These are phyloP conservation scores for Bombus ignitus DNA, from an alignment of 1,140 invertebrate genomes.

Conservation along the genomic window DNA sequence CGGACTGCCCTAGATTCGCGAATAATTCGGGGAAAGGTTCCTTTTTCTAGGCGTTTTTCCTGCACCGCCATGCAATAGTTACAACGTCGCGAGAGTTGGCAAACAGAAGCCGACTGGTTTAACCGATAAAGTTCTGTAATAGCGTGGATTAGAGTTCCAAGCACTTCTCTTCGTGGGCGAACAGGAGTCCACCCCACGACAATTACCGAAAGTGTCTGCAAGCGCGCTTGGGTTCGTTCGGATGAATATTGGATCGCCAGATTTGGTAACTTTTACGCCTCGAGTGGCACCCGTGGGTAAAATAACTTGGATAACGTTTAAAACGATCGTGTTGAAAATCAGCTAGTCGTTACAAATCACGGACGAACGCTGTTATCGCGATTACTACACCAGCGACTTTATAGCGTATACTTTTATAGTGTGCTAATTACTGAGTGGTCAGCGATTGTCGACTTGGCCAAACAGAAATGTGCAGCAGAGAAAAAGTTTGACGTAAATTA, in stretches of 20 bases:
- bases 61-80: not conserved
- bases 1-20: constrained; percentile 54
- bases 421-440: not conserved
- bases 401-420: too few relatives aligned
- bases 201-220: constrained; percentile 44
- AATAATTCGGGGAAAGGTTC: constrained; percentile 26
- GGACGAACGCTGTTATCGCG: too few relatives aligned
- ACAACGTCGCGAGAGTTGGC: constrained; percentile 34
- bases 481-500: not conserved
- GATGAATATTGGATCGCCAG: constrained; percentile 36
- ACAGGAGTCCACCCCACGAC: constrained; percentile 32
- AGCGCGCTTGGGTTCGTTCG: constrained; percentile 15
- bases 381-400: not conserved
- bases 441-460: not conserved
- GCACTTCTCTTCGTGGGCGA: constrained; percentile 19
- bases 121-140: constrained; percentile 64
- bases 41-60: not conserved
- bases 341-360: not conserved
- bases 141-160: constrained; percentile 56
- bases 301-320: constrained; percentile 16
- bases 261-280: constrained; percentile 43
- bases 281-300: not conserved
- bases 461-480: not conserved
- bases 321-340: not conserved
- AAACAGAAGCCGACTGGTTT: constrained; percentile 58